Conservation (phyloP, 1,140 invertebrate genomes). For the Yoshiicerus persimilis region DNA sequence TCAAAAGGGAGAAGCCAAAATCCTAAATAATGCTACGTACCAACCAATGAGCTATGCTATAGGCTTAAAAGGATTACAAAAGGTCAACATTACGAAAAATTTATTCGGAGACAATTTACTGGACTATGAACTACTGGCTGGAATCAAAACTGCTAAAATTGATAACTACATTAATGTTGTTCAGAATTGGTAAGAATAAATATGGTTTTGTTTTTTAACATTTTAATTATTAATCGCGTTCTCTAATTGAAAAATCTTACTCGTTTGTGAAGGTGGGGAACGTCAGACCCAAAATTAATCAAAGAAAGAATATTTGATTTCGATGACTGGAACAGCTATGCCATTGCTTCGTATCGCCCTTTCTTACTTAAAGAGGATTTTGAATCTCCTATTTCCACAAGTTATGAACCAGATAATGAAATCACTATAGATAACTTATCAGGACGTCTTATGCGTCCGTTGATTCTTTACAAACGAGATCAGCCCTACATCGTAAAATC, state of each 20-base stretch:
- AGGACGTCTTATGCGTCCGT: slow-evolving; percentile 75
- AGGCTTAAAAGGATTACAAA: slow-evolving; percentile 91
- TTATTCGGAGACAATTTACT: slow-evolving; percentile 83
- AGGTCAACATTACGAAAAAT: slow-evolving; percentile 87
- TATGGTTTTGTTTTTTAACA: not conserved
- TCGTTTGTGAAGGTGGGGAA: slow-evolving; percentile 73
- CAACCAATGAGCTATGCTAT: slow-evolving; percentile 77
- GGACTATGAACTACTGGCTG: slow-evolving; percentile 91
- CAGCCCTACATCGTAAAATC: slow-evolving; percentile 80
- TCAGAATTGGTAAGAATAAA: slow-evolving; percentile 74
- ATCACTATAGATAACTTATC: slow-evolving; percentile 73
- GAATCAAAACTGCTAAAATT: slow-evolving; percentile 81
- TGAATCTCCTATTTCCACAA: slow-evolving; percentile 72
- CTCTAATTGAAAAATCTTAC: not conserved
- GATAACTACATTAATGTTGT: slow-evolving; percentile 82
- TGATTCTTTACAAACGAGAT: slow-evolving; percentile 67
- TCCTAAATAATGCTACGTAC: slow-evolving; percentile 52
- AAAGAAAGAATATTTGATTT: slow-evolving; percentile 93
- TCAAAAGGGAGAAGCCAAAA: not conserved
- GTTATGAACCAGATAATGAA: slow-evolving; percentile 58
- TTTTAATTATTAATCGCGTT: not conserved
- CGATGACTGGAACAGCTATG: slow-evolving; percentile 99
- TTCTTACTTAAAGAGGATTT: slow-evolving; percentile 77
- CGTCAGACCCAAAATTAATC: slow-evolving; percentile 69
- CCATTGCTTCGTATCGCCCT: slow-evolving; percentile 84